These are phyloP conservation scores for Pammene aurita DNA, from an alignment of 2,888 invertebrate genomes.

Conservation along the genomic window DNA sequence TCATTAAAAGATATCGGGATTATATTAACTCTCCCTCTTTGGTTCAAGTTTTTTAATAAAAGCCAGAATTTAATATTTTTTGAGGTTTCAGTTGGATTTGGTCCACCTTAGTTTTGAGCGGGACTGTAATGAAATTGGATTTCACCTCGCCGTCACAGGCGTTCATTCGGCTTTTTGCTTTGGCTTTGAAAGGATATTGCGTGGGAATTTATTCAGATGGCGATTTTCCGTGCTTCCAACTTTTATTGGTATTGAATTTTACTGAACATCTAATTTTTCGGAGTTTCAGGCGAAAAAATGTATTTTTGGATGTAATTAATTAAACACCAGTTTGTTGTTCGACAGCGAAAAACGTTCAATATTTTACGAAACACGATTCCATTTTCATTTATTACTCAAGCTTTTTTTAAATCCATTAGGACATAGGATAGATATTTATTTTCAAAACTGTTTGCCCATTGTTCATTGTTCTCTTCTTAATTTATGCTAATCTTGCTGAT, in stretches of 20 bases:
- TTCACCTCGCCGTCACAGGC: conserved; percentile 63
- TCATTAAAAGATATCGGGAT: conserved; percentile 15
- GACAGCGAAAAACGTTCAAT: too few relatives aligned
- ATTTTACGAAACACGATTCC: too few relatives aligned
- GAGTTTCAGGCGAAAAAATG: conserved; percentile 35
- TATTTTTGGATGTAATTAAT: background rate
- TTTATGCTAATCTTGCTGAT: too few relatives aligned
- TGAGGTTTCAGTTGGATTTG: conserved; percentile 42
- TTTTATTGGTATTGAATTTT: conserved; percentile 50
- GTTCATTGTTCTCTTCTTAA: too few relatives aligned
- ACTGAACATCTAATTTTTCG: conserved; percentile 69
- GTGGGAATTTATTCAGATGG: conserved; percentile 79
- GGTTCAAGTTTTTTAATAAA: conserved; percentile 39
- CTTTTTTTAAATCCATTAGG: too few relatives aligned
- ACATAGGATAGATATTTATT: too few relatives aligned
- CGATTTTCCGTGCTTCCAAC: conserved; percentile 47
- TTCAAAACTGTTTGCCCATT: too few relatives aligned
- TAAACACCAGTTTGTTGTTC: too few relatives aligned
- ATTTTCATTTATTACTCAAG: too few relatives aligned
- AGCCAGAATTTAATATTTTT: conserved; percentile 34
- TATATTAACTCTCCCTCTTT: conserved; percentile 7
- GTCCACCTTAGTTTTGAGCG: conserved; percentile 44
- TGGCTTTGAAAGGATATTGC: conserved; percentile 76
- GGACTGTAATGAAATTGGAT: conserved; percentile 74
- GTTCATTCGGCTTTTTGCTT: conserved; percentile 77